Conservation (phyloP, 2,797 vertebrate species). For the Sitta carolinensis region DNA sequence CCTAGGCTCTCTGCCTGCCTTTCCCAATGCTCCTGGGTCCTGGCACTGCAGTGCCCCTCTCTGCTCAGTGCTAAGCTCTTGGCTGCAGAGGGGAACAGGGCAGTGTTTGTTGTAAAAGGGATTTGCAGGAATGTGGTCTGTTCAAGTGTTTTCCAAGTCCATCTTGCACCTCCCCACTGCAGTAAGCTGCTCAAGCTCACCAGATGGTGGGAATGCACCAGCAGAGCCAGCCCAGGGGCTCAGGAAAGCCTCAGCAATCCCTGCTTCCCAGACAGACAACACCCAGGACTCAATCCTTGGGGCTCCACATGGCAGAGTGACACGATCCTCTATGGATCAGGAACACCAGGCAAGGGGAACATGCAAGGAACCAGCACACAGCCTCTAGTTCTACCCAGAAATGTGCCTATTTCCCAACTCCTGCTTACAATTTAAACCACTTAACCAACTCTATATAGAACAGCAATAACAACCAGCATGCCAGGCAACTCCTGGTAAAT, state of each 20-base stretch:
- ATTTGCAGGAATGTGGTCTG: neutral
- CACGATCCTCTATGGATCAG: neutral
- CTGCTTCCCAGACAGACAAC: neutral
- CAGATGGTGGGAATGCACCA: neutral
- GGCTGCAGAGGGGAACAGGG: neutral
- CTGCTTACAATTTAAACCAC: neutral
- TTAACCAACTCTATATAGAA: neutral
- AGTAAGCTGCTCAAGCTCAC: neutral
- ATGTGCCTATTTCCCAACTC: neutral
- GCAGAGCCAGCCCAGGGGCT: neutral
- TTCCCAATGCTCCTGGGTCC: neutral
- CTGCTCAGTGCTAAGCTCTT: neutral
- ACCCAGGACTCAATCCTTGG: accelerated
- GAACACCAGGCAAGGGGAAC: neutral
- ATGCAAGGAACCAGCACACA: neutral
- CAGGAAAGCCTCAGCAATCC: neutral
- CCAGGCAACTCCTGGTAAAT: neutral
- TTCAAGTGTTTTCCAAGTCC: neutral
- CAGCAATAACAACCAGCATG: neutral
- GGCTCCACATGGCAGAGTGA: neutral
- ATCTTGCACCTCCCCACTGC: neutral
- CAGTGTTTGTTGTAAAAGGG: neutral
- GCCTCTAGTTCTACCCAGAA: neutral
- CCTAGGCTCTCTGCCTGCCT: neutral
- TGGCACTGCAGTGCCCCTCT: neutral